Conservation (phyloP, 2,113 vertebrate species). For the Oryzias woworae region DNA sequence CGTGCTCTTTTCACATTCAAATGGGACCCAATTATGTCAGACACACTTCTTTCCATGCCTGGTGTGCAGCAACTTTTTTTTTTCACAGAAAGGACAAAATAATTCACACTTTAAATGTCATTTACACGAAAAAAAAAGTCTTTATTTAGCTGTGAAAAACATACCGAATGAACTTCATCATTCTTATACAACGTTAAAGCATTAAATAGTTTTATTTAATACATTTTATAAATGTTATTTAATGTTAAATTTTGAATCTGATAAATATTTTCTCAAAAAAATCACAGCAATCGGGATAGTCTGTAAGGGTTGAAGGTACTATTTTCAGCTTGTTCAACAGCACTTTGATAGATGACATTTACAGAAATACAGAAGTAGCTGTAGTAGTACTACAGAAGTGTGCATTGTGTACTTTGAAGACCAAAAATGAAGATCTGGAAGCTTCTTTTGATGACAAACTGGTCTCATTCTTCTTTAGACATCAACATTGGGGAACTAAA, state of each 20-base stretch:
- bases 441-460: constrained; percentile 6
- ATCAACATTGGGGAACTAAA: constrained; percentile 26
- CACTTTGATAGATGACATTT: not conserved
- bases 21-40: constrained; percentile 73
- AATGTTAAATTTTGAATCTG: not conserved
- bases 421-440: not conserved
- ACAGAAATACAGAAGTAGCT: constrained; percentile 8
- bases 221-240: constrained; percentile 9
- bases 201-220: constrained; percentile 14
- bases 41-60: constrained; percentile 41
- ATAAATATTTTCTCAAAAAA: no score
- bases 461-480: constrained; percentile 3
- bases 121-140: constrained; percentile 20
- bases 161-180: constrained; percentile 47
- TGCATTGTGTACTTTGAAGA: not conserved
- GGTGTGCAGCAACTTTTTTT: constrained; percentile 23
- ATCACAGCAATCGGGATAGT: not conserved
- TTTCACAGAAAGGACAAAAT: constrained; percentile 48
- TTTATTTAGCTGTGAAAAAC: constrained; percentile 66
- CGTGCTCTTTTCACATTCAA: constrained; percentile 61
- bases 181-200: constrained; percentile 31
- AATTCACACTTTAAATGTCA: constrained; percentile 52
- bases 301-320: not conserved
- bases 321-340: constrained; percentile 15
- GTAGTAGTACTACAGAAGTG: not conserved